phyloP scores from a whole-genome alignment of 2,888 invertebrate genomes.

The Eupeodes latifasciatus region DNA sequence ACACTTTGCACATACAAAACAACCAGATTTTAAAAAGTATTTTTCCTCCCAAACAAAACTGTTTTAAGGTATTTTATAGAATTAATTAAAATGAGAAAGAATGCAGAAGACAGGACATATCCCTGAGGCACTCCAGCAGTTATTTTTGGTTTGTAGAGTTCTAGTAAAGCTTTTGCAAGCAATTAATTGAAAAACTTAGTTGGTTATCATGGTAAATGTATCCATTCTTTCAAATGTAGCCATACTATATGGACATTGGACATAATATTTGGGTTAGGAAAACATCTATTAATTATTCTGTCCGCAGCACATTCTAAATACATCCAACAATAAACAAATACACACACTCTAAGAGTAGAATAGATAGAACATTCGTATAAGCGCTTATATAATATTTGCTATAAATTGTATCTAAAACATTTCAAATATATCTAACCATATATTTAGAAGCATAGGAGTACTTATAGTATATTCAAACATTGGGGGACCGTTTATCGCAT shows the following conservation, averaged over 20 bases:
- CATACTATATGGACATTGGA: constrained; percentile 2
- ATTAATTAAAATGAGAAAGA: too few species aligned
- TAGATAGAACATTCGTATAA: too few species aligned
- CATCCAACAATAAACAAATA: background rate
- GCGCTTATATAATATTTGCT: constrained; percentile 6
- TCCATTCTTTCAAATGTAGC: background rate
- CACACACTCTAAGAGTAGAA: background rate
- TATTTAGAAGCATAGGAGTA: too few species aligned
- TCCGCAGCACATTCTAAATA: constrained; percentile 28
- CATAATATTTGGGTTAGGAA: constrained; percentile 37
- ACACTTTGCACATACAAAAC: too few species aligned
- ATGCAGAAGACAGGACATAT: too few species aligned
- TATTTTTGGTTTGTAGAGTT: background rate
- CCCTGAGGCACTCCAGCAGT: background rate
- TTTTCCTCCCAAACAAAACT: too few species aligned
- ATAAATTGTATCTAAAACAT: constrained; percentile 42
- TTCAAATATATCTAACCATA: constrained; percentile 7
- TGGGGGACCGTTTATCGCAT: constrained; percentile 36
- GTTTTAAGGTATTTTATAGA: too few species aligned
- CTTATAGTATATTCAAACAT: constrained; percentile 12
- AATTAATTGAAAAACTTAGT: background rate
- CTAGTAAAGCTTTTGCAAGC: too few species aligned
- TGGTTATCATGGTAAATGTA: background rate
- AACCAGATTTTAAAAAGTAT: too few species aligned
- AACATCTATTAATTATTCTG: constrained; percentile 42